Evolutionary conservation across 2,797 vertebrate genomes (phyloP).

Genomic region (Tapirus indicus): DNA sequence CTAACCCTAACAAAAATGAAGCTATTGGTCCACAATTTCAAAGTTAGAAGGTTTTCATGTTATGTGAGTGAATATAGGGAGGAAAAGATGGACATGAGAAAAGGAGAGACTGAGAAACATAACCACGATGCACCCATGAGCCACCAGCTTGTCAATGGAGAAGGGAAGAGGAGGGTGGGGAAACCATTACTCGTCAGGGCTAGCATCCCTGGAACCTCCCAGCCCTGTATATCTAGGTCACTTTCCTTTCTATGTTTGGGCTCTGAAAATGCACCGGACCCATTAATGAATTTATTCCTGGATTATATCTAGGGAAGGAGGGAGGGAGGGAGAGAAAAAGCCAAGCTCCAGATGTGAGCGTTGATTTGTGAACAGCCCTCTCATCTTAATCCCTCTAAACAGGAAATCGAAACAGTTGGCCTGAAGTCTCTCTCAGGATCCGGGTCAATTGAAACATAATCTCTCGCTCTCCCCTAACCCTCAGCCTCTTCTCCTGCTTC

Average conservation of each 20-base stretch:
- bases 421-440: constrained; percentile 70
- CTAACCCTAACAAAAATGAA: not conserved
- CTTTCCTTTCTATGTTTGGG: not conserved
- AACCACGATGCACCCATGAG: too few species aligned
- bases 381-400: constrained; percentile 85
- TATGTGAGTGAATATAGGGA: not conserved
- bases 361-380: constrained; percentile 87
- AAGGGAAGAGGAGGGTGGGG: too few species aligned
- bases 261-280: constrained; percentile 80
- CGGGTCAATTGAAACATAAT: constrained; percentile 64
- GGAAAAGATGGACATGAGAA: not conserved
- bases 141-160: not conserved
- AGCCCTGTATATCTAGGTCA: not conserved
- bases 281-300: constrained; percentile 86
- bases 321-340: constrained; percentile 73
- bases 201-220: not conserved
- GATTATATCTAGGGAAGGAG: constrained; percentile 82
- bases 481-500: not conserved
- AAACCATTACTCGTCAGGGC: not conserved
- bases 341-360: constrained; percentile 86
- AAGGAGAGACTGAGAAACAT: not conserved
- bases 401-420: constrained; percentile 78
- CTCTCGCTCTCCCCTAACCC: not conserved
- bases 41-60: not conserved
- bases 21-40: not conserved